phyloP scores from a whole-genome alignment of 2,888 invertebrate genomes.

The Elaeidobius kamerunicus region DNA sequence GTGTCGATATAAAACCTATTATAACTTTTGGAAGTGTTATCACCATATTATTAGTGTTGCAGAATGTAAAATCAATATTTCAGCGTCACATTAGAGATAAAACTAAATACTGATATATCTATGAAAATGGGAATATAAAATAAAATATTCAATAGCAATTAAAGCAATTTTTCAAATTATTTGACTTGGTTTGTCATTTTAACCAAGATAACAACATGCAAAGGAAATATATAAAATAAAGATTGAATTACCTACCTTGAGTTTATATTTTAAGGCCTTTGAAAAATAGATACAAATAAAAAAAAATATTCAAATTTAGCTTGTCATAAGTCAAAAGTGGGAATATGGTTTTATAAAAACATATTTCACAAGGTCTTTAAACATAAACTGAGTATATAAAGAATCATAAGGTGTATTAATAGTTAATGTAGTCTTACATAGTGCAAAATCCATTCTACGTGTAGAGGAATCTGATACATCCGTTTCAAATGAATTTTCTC shows the following conservation, averaged over 20 bases:
- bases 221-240: conserved; percentile 6
- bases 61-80: too few relatives aligned
- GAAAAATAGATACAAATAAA: too few relatives aligned
- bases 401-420: conserved; percentile 13
- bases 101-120: too few relatives aligned
- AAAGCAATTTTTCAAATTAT: conserved; percentile 35
- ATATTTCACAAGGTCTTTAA: not conserved
- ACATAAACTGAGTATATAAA: not conserved
- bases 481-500: conserved; percentile 52
- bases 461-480: conserved; percentile 49
- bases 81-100: not conserved
- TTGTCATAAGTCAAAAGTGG: too few relatives aligned
- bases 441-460: conserved; percentile 79
- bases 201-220: conserved; percentile 25
- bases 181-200: conserved; percentile 32
- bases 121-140: too few relatives aligned
- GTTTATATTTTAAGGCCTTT: too few relatives aligned
- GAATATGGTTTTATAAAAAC: not conserved
- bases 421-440: conserved; percentile 63
- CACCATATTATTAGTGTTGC: too few relatives aligned
- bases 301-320: too few relatives aligned
- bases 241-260: conserved; percentile 5
- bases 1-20: not conserved
- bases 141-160: conserved; percentile 26
- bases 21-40: not conserved